Percentiles rank a stretch among this genome's conserved stretches.
phyloP scores from a whole-genome alignment of 1,140 invertebrate species.

The Apocrypta bakeri region DNA sequence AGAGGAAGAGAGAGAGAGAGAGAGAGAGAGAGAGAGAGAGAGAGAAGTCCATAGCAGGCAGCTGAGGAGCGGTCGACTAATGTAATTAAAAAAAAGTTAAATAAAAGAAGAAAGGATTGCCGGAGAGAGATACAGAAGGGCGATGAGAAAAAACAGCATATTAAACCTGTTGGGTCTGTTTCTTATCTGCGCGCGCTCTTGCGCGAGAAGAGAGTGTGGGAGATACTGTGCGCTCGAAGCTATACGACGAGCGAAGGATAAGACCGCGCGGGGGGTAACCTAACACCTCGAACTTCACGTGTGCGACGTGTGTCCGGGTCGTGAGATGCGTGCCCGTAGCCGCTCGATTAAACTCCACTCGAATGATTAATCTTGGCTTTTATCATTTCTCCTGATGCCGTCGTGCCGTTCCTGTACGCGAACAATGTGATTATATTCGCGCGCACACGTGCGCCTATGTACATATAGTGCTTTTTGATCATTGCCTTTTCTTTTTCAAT shows the following conservation, averaged over 20 bases:
- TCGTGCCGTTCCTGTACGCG: neutral
- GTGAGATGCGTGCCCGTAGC: conserved; percentile 18
- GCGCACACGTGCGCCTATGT: neutral
- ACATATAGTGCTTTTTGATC: neutral
- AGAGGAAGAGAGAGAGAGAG: neutral
- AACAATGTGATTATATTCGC: neutral
- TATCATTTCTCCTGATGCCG: conserved; percentile 4
- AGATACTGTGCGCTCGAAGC: neutral
- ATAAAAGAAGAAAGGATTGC: conserved; percentile 12
- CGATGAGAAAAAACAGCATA: conserved; percentile 44
- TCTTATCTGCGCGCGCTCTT: conserved; percentile 26
- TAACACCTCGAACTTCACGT: conserved; percentile 43
- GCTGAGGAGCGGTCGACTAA: conserved; percentile 11
- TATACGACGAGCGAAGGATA: neutral
- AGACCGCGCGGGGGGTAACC: conserved; percentile 38
- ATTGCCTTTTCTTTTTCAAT: neutral
- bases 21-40: no score
- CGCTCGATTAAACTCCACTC: conserved; percentile 26
- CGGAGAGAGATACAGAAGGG: conserved; percentile 5
- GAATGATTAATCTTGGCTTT: conserved; percentile 37
- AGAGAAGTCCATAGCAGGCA: neutral
- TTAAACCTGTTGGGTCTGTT: conserved; percentile 48
- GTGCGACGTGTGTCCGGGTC: conserved; percentile 47
- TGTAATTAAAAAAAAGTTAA: conserved; percentile 48
- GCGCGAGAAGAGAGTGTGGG: no score